These are phyloP conservation scores for Elephantulus edwardii DNA, from an alignment of 2,113 vertebrate genomes.

Conservation along the genomic window DNA sequence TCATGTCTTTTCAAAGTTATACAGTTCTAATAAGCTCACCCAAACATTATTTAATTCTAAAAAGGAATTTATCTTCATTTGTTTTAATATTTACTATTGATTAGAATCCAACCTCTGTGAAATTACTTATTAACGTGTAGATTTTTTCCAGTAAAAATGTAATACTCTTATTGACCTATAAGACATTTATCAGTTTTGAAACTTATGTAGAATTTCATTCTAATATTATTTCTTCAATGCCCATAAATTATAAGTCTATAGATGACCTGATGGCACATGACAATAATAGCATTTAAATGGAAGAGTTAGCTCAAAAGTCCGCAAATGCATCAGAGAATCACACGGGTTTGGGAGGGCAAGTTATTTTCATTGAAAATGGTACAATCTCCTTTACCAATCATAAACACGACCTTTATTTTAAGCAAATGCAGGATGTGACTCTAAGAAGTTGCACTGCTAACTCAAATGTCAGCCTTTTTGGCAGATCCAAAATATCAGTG, in stretches of 20 bases:
- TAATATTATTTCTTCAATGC: background rate
- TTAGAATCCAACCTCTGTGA: background rate
- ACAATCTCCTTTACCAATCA: background rate
- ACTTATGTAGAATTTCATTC: background rate
- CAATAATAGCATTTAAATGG: background rate
- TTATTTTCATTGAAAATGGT: background rate
- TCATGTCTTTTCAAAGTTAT: background rate
- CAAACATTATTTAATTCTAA: background rate
- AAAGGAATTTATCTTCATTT: background rate
- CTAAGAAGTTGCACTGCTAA: too few species aligned
- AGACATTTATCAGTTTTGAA: background rate
- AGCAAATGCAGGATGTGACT: too few species aligned
- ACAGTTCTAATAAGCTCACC: background rate
- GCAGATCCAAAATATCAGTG: too few species aligned
- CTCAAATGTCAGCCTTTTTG: too few species aligned
- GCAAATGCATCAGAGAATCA: background rate
- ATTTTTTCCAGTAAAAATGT: background rate
- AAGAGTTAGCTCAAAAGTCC: background rate
- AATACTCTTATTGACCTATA: background rate
- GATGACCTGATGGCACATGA: too few species aligned
- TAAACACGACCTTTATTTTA: background rate
- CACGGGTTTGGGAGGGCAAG: background rate
- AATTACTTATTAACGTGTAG: background rate
- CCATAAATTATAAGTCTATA: background rate
- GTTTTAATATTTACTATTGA: background rate